phyloP scores from a whole-genome alignment of 2,113 vertebrate genomes.

The Paramisgurnus dabryanus region DNA sequence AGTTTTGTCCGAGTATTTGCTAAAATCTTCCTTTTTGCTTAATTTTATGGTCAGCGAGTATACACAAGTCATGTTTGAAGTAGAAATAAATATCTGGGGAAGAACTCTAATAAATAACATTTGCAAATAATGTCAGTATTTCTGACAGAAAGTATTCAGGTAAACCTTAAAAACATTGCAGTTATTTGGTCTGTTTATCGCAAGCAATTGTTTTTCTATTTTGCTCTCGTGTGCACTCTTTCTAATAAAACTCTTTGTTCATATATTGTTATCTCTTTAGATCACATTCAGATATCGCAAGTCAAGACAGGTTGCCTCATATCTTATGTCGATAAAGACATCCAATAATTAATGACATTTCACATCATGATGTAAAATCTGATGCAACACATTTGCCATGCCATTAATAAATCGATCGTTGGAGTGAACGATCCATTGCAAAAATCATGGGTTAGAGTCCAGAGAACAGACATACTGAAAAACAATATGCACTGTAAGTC shows the following conservation, averaged over 20 bases:
- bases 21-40: too few relatives aligned
- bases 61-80: too few relatives aligned
- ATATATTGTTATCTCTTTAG: not conserved
- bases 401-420: not conserved
- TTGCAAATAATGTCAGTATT: too few relatives aligned
- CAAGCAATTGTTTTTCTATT: slow-evolving; percentile 1
- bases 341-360: not conserved
- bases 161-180: not conserved
- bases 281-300: not conserved
- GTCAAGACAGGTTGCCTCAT: not conserved
- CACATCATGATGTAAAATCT: not conserved
- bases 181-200: not conserved
- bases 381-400: not conserved
- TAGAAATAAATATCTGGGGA: too few relatives aligned
- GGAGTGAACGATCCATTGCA: too few relatives aligned
- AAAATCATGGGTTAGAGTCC: too few relatives aligned
- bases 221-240: not conserved
- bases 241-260: not conserved
- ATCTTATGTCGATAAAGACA: not conserved
- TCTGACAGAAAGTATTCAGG: not conserved
- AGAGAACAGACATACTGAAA: too few relatives aligned
- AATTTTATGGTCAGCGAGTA: too few relatives aligned
- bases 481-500: too few relatives aligned
- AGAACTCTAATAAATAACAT: too few relatives aligned
- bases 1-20: too few relatives aligned